These are phyloP conservation scores for Aleiodes sp. DNA, from an alignment of 1,140 invertebrate genomes.

Conservation along the genomic window DNA sequence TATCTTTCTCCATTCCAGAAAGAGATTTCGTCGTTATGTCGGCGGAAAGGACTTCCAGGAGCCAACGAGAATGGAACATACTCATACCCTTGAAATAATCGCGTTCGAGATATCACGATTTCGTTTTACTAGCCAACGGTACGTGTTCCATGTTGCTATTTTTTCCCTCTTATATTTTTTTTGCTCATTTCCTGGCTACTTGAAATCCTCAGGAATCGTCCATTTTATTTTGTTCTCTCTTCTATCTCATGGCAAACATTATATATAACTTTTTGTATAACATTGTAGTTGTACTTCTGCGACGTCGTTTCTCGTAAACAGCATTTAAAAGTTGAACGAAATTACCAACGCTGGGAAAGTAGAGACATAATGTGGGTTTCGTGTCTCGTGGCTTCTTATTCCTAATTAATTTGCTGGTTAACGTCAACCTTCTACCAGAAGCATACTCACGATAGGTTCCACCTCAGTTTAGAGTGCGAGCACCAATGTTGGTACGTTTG, in stretches of 20 bases:
- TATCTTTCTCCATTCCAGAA: too few relatives aligned
- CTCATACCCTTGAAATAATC: conserved; percentile 13
- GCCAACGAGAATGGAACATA: conserved; percentile 17
- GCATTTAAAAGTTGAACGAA: conserved; percentile 41
- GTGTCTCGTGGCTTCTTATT: conserved; percentile 43
- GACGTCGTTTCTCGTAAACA: conserved; percentile 25
- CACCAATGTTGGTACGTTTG: too few relatives aligned
- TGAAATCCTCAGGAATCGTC: neutral
- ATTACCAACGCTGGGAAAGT: conserved; percentile 31
- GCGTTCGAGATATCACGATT: conserved; percentile 18
- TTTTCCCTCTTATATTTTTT: neutral
- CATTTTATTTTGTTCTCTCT: conserved; percentile 5
- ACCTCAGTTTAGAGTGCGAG: neutral
- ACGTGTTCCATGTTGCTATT: conserved; percentile 1
- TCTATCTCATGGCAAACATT: neutral
- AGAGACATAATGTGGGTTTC: conserved; percentile 42
- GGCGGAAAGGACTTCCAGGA: too few relatives aligned
- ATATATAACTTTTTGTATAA: neutral
- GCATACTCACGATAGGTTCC: neutral
- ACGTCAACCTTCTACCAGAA: neutral
- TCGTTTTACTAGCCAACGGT: conserved; percentile 11
- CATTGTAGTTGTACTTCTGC: neutral
- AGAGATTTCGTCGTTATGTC: too few relatives aligned
- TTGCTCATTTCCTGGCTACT: neutral
- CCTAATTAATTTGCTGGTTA: conserved; percentile 44